Percentiles rank a stretch among this genome's conserved stretches.
Conservation (phyloP, 1,140 invertebrate genomes). For the Drosophila ananassae region DNA sequence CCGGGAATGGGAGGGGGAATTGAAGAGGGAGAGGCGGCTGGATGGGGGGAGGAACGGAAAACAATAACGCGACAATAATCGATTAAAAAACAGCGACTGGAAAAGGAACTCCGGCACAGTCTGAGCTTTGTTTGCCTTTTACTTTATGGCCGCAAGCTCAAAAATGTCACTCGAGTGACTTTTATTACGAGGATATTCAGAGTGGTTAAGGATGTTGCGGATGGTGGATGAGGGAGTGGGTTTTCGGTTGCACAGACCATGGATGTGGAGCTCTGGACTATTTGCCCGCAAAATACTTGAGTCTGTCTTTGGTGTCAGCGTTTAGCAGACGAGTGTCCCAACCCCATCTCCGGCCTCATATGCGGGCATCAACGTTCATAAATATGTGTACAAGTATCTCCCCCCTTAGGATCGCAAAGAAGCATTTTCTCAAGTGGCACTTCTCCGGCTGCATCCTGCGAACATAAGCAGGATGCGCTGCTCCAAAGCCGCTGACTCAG, state of each 20-base stretch:
- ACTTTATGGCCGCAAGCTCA: slow-evolving; percentile 73
- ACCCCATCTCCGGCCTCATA: slow-evolving; percentile 8
- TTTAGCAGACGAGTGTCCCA: slow-evolving; percentile 69
- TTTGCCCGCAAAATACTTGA: slow-evolving; percentile 80
- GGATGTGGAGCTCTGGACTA: slow-evolving; percentile 45
- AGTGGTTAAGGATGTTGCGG: slow-evolving; percentile 10
- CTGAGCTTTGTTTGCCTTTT: slow-evolving; percentile 72
- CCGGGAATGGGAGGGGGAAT: neutral
- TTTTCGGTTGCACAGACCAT: neutral
- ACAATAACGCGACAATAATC: slow-evolving; percentile 71
- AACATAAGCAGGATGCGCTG: slow-evolving; percentile 51
- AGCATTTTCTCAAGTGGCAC: slow-evolving; percentile 53
- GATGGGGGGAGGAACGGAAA: slow-evolving; percentile 10
- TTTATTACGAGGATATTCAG: slow-evolving; percentile 63
- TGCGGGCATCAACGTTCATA: slow-evolving; percentile 2
- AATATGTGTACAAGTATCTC: slow-evolving; percentile 1
- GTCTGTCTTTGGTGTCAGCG: slow-evolving; percentile 74
- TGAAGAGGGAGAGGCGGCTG: neutral
- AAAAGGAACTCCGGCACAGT: slow-evolving; percentile 51
- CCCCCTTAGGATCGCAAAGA: slow-evolving; percentile 28
- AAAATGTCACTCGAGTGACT: slow-evolving; percentile 81
- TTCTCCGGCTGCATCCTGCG: slow-evolving; percentile 46
- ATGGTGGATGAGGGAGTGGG: neutral
- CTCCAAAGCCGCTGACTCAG: slow-evolving; percentile 37
- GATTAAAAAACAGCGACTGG: slow-evolving; percentile 73